A percentile compares a stretch with the other conserved stretches of the same genome.
Evolutionary conservation across 2,888 invertebrate genomes (phyloP).

Genomic region (Xanthorhoe designata): DNA sequence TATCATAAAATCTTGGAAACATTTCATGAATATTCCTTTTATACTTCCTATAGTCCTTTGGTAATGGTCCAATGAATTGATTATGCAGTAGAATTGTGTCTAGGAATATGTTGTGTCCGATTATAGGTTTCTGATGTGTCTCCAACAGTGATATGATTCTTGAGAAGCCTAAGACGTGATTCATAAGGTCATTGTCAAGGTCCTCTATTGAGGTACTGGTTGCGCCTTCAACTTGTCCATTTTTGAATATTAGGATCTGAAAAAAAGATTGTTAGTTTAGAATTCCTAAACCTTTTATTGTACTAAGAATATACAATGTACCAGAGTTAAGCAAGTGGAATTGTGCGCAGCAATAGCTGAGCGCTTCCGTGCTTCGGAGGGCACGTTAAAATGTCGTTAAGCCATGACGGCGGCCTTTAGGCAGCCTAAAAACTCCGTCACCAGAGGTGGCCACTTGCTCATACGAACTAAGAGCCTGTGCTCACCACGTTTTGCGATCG

Average conservation of each 20-base stretch:
- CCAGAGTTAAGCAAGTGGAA: neutral
- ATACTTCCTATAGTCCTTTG: slow-evolving; percentile 87
- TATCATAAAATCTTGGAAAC: slow-evolving; percentile 90
- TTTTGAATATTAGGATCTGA: slow-evolving; percentile 74
- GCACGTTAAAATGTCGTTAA: no score
- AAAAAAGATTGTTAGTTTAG: slow-evolving; percentile 44
- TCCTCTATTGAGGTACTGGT: slow-evolving; percentile 62
- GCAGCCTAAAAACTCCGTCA: no score
- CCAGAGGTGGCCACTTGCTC: no score
- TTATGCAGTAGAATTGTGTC: slow-evolving; percentile 90
- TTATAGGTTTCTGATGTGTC: slow-evolving; percentile 87
- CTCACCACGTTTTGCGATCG: no score
- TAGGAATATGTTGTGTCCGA: slow-evolving; percentile 91
- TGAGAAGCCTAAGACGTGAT: slow-evolving; percentile 87
- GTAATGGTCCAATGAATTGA: slow-evolving; percentile 89
- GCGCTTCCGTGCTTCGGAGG: no score
- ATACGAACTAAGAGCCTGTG: no score
- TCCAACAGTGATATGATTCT: slow-evolving; percentile 87
- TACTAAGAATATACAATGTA: neutral
- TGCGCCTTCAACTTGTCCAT: slow-evolving; percentile 73
- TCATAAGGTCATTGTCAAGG: slow-evolving; percentile 81
- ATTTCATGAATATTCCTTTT: slow-evolving; percentile 86
- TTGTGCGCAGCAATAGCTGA: no score
- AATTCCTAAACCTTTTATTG: no score
- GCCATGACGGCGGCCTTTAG: no score